Percentiles rank a stretch among this genome's conserved stretches.
Conservation (phyloP, 1,140 invertebrate species). For the Chrysomallon squamiferum region DNA sequence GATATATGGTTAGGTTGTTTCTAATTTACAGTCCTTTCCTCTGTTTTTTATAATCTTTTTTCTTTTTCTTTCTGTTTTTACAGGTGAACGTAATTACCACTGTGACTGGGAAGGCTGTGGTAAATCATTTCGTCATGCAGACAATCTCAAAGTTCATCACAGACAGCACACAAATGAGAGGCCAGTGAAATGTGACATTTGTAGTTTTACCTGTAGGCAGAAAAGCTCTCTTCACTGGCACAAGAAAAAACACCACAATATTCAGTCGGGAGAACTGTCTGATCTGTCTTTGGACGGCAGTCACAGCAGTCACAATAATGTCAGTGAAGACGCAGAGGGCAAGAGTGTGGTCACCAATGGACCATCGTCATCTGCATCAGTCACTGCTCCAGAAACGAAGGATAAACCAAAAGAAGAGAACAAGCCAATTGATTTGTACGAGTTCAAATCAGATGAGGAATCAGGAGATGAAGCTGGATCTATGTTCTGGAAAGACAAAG, state of each 20-base stretch:
- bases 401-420: background rate
- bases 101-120: slow-evolving; percentile 53
- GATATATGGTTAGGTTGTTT: too few relatives aligned
- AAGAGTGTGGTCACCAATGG: background rate
- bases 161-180: slow-evolving; percentile 83
- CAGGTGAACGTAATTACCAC: slow-evolving; percentile 53
- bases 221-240: slow-evolving; percentile 54
- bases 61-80: too few relatives aligned
- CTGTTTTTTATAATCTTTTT: too few relatives aligned
- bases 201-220: slow-evolving; percentile 53
- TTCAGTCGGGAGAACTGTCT: background rate
- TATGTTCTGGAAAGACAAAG: slow-evolving; percentile 21
- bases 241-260: slow-evolving; percentile 38
- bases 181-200: slow-evolving; percentile 78
- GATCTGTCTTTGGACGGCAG: background rate
- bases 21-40: too few relatives aligned
- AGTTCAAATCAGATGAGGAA: slow-evolving; percentile 50
- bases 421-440: slow-evolving; percentile 36
- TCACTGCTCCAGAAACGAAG: background rate
- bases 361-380: background rate
- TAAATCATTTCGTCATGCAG: slow-evolving; percentile 54
- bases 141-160: slow-evolving; percentile 76
- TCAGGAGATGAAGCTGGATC: slow-evolving; percentile 31
- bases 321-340: background rate
- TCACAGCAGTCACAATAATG: background rate